phyloP scores from a whole-genome alignment of 2,888 invertebrate genomes.

The Chirona hameri region DNA sequence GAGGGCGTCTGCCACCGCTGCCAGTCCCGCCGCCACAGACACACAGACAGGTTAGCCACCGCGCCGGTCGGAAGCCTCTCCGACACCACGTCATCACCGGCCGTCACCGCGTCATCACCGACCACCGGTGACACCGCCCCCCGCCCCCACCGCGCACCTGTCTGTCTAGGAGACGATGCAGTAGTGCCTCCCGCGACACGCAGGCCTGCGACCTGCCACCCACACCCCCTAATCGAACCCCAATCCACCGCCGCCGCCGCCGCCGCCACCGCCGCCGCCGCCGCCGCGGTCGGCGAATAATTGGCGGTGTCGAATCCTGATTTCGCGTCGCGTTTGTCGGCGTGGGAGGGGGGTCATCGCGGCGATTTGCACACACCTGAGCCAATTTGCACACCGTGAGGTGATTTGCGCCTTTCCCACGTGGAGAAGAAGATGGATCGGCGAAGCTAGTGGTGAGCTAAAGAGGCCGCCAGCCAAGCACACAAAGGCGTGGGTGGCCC shows the following conservation, averaged over 20 bases:
- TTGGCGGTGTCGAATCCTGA: not conserved
- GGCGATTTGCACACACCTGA: not conserved
- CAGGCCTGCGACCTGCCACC: not conserved
- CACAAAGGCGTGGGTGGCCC: not conserved
- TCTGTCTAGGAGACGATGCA: no score
- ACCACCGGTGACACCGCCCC: not conserved
- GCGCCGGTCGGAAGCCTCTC: not conserved
- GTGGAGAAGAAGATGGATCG: not conserved
- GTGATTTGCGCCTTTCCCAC: not conserved
- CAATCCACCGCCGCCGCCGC: not conserved
- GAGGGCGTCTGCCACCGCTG: not conserved
- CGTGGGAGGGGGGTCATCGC: not conserved
- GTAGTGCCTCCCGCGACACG: not conserved
- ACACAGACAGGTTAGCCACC: not conserved
- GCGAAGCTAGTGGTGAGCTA: not conserved
- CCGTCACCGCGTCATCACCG: no score
- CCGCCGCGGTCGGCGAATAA: not conserved
- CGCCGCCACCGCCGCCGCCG: not conserved
- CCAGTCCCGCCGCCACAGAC: not conserved
- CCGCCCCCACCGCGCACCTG: no score
- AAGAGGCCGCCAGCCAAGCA: not conserved
- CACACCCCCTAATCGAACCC: not conserved
- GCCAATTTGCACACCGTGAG: not conserved
- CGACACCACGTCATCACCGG: not conserved
- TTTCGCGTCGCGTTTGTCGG: constrained; percentile 1